Conservation (phyloP, 2,797 vertebrate genomes). For the Lophotriccus pileatus region DNA sequence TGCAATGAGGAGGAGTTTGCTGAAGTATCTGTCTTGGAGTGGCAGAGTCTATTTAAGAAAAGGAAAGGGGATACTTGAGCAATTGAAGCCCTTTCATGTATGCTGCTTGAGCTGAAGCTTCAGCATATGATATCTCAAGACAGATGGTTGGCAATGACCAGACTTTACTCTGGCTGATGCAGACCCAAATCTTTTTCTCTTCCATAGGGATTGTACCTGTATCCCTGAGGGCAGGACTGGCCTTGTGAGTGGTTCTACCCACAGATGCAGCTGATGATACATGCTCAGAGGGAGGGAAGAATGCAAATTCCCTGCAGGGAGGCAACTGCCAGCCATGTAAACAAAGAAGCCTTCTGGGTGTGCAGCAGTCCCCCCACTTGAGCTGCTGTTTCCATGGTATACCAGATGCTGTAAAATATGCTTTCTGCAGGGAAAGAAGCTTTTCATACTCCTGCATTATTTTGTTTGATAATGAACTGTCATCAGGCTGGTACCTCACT, state of each 20-base stretch:
- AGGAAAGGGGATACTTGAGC: neutral
- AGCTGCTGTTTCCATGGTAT: slow-evolving; percentile 64
- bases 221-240: neutral
- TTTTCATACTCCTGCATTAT: neutral
- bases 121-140: rapidly evolving
- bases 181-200: neutral
- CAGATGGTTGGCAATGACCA: neutral
- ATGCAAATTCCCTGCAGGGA: slow-evolving; percentile 34
- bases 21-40: neutral
- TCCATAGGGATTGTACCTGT: neutral
- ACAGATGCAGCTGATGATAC: neutral
- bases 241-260: neutral
- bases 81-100: neutral
- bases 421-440: slow-evolving; percentile 21
- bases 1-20: neutral
- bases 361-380: slow-evolving; percentile 54
- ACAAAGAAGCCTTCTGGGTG: slow-evolving; percentile 53
- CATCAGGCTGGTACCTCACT: neutral
- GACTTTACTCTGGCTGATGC: neutral
- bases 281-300: neutral
- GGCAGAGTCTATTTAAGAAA: neutral
- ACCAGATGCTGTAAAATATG: slow-evolving; percentile 57
- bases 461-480: slow-evolving; percentile 9
- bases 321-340: neutral
- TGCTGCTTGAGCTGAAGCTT: neutral